Base-by-base conservation (phyloP, 2,888 invertebrate genomes). In the Pollenia labialis region DNA sequence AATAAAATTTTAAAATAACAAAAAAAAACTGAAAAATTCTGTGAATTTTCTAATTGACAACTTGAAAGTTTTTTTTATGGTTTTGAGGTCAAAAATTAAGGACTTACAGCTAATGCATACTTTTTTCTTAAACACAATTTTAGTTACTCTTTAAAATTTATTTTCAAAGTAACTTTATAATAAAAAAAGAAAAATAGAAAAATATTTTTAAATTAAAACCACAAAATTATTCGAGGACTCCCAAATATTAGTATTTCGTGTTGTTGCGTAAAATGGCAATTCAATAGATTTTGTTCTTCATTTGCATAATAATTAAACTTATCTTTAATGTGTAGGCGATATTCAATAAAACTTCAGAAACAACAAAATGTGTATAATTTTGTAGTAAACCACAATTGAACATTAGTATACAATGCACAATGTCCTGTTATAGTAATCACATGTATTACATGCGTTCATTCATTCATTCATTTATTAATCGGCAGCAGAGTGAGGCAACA, bases 61-160 rank as follows among this genome's bases (percentile, higher is more conserved):
- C 75, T 58, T 64, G 46, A 79, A 79, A 58, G 60, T 82, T 83
- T 23, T 75, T 82, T 75, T 62, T 79, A 48, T 75, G 75, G 79
- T 75, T 80, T 83, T 83, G 80, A 76, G 83, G 80, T 83, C 80
- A 86, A 76, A 71, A 80, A 76, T 72, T 83, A 76, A 81, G 58
- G 52, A 48, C 52, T 83, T 76, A 40, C 72, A 76, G 52, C n/a
- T 50, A 48, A 74, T 46, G 56, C 10, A n/a, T 71, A 42, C 16
- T 3, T 56, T 44, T 32, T 48, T 68, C 50, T 32, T 14, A 23
- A 18, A 4, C 58, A n/a, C 58, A 40, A 58, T 58, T 58, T 32
- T 8, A 32, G 32, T 32, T 32, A 32, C 32, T 32, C 32, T 32
- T 32, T 32, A 6, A 32, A 32, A 32, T 32, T 4, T 6, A 6